Conservation (phyloP, 2,797 vertebrate species). For the Melanotaenia parkinsoni region DNA sequence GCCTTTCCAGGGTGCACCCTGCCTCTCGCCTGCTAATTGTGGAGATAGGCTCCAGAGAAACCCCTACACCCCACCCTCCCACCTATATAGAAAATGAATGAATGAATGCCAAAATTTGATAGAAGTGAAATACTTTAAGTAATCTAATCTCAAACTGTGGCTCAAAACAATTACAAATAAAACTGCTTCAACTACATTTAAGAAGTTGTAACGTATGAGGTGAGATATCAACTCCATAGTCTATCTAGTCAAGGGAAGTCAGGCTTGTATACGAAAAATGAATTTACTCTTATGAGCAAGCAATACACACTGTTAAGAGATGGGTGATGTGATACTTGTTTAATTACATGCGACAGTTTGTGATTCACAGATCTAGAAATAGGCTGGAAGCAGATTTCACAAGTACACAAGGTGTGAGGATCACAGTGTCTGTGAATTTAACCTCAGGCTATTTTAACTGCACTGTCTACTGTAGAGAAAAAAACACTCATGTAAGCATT, state of each 20-base stretch:
- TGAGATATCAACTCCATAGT: background rate
- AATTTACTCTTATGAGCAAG: conserved; percentile 5
- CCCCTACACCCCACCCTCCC: too few species aligned
- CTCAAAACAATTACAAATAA: conserved; percentile 1
- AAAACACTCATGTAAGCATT: background rate
- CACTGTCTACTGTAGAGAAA: background rate
- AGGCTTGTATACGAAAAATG: background rate
- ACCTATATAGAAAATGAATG: too few species aligned
- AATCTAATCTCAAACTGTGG: background rate
- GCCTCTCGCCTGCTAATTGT: too few species aligned
- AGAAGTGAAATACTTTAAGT: conserved; percentile 3
- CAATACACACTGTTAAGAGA: background rate
- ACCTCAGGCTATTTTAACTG: conserved; percentile 24
- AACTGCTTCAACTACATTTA: background rate
- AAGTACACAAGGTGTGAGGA: conserved; percentile 35
- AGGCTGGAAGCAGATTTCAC: conserved; percentile 45
- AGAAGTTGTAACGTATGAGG: conserved; percentile 19
- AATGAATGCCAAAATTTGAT: too few species aligned
- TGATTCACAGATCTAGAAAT: conserved; percentile 47
- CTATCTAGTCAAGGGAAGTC: conserved; percentile 14
- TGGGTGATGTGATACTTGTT: conserved; percentile 18
- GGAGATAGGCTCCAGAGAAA: too few species aligned
- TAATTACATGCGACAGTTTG: conserved; percentile 41
- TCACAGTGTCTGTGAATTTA: conserved; percentile 33
- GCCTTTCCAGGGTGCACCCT: too few species aligned